Percentiles rank a stretch among this genome's conserved stretches.
Conservation (phyloP, 2,797 vertebrate species). For the Rhabdomys pumilio region DNA sequence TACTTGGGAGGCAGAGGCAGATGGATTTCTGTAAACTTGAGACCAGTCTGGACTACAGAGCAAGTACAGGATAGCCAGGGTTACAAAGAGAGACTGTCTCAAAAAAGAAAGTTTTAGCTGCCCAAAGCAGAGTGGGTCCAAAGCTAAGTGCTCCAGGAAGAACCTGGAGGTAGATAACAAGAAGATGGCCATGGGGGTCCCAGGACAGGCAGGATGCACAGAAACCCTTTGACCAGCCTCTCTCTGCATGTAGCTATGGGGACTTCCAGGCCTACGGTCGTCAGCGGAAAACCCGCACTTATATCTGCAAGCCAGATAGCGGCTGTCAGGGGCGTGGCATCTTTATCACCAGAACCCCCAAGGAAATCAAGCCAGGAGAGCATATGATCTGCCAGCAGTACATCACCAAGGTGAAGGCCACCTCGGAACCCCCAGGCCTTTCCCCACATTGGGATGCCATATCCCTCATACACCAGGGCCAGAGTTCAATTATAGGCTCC, state of each 20-base stretch:
- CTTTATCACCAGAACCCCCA: conserved; percentile 86
- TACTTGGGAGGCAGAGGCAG: not conserved
- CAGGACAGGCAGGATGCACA: not conserved
- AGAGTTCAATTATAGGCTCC: not conserved
- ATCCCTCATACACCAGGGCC: not conserved
- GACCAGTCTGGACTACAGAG: not conserved
- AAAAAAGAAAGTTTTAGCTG: not conserved
- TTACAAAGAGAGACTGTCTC: not conserved
- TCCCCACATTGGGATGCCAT: not conserved
- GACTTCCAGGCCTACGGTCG: conserved; percentile 89
- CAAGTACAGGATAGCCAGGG: not conserved
- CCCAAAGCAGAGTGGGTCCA: conserved; percentile 50
- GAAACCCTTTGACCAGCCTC: conserved; percentile 55
- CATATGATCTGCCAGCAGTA: conserved; percentile 92
- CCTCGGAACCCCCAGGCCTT: not conserved
- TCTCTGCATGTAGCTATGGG: conserved; percentile 86
- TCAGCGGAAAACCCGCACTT: conserved; percentile 83
- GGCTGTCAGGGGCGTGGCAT: conserved; percentile 89
- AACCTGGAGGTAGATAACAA: not conserved
- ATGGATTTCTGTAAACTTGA: not conserved
- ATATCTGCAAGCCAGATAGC: conserved; percentile 90
- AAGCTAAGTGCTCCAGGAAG: not conserved
- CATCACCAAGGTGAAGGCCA: conserved; percentile 90
- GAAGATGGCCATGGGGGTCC: not conserved
- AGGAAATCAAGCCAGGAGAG: conserved; percentile 89